Base-by-base conservation (phyloP, 2,113 vertebrate species). In the Peucedramus taeniatus region DNA sequence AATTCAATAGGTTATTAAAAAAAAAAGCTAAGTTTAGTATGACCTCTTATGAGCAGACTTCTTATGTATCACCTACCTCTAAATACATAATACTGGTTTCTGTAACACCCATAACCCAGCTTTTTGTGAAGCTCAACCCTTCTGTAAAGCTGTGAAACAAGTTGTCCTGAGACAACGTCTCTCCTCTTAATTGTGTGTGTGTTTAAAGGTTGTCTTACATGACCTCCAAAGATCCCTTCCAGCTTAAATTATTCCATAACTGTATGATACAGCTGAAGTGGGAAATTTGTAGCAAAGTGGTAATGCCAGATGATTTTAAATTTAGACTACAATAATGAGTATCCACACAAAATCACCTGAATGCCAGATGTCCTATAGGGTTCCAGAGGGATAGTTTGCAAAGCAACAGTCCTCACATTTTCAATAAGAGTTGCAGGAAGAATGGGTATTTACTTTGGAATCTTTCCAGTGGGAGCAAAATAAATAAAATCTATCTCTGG, bases 401-500 rank as follows among this genome's bases (percentile, higher is more conserved):
- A 76, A 76, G n/a, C 28, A 85, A 19, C 53, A 68, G 53, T 56
- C 78, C 69, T 68, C 66, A 47, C 50, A 44, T 88, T 93, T 85
- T 39, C 75, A 76, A 51, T 56, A 88, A 88, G 47, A 65, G 27
- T 76, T 85, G 78, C 51, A 71, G 35, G 71, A 88, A 89, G 69
- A 87, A 84, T 89, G 81, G 24, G 11, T 85, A 87, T 93, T 93
- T 93, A 64, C 44, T 79, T 78, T 71, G 87, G 84, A 82, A 89
- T 76, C 27, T 69, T 95, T 94, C 74, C 84, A 94, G 44, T 19
- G 53, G 56, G 61, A 93, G 23, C 13, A 89, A 63, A 87, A 90
- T 60, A 78, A 31, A 8, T 59, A 63, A 84, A 84, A 79, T 70
- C n/a, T 79, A 19, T 71, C 79, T 84, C 40, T 37, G 54, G 56